Evolutionary conservation across 2,113 vertebrate genomes (phyloP).

Genomic region (Chiloscyllium plagiosum): DNA sequence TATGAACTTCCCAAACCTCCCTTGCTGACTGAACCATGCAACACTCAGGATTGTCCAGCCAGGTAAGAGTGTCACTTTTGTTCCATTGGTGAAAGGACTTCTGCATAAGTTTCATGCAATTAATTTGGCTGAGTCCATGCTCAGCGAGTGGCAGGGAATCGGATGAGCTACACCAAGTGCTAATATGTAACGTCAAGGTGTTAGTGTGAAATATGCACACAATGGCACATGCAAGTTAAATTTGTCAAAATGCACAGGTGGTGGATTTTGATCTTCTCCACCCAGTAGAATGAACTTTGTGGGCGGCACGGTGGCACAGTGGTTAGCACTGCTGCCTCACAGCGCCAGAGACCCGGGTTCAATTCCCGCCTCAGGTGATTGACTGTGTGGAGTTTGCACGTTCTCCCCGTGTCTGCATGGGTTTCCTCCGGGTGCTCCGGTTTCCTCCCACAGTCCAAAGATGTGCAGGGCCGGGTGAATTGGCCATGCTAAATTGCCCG

Average conservation of each 20-base stretch:
- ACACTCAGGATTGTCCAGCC: slow-evolving; percentile 66
- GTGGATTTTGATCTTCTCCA: background rate
- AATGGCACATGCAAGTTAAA: background rate
- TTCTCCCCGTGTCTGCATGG: too few relatives aligned
- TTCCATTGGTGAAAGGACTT: too few relatives aligned
- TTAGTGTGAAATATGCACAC: background rate
- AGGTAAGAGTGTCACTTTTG: slow-evolving; percentile 54
- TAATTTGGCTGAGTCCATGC: background rate
- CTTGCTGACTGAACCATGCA: slow-evolving; percentile 58
- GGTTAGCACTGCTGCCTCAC: too few relatives aligned
- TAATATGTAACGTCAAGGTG: background rate
- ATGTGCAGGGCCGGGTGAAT: too few relatives aligned
- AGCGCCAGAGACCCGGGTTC: too few relatives aligned
- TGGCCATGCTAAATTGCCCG: too few relatives aligned
- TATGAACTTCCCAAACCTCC: slow-evolving; percentile 56
- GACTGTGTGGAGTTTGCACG: too few relatives aligned
- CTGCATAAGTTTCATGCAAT: background rate
- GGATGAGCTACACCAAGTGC: too few relatives aligned
- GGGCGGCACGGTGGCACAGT: too few relatives aligned
- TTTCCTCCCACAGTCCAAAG: too few relatives aligned
- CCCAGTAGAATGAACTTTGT: background rate
- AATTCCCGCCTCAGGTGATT: too few relatives aligned
- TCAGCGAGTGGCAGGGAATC: background rate
- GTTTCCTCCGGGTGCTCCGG: too few relatives aligned
- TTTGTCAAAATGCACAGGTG: background rate